Percentiles rank a stretch among this genome's conserved stretches.
Evolutionary conservation across 2,888 invertebrate species (phyloP).

Genomic region (Drosophila niveifrons): DNA sequence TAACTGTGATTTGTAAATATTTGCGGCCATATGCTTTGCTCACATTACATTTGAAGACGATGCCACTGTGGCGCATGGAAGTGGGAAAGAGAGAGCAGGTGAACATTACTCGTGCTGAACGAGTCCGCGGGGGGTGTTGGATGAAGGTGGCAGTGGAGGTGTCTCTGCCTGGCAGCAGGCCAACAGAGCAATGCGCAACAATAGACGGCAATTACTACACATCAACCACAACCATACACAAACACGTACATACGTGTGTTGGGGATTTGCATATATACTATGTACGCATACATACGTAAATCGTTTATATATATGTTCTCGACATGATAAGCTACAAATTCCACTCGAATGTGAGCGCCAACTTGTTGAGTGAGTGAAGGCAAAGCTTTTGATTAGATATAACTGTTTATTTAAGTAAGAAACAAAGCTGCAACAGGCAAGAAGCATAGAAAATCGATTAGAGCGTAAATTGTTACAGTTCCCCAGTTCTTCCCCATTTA

Average conservation of each 20-base stretch:
- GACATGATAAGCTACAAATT: constrained; percentile 40
- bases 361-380: constrained; percentile 49
- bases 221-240: constrained; percentile 3
- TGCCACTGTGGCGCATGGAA: constrained; percentile 41
- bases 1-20: constrained; percentile 48
- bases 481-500: constrained; percentile 24
- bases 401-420: constrained; percentile 52
- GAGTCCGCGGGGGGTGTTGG: constrained; percentile 1
- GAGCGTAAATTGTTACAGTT: constrained; percentile 25
- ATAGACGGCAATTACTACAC: constrained; percentile 47
- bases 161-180: constrained; percentile 50
- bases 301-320: constrained; percentile 4
- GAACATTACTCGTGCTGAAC: constrained; percentile 5
- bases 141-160: not conserved
- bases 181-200: constrained; percentile 59
- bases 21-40: constrained; percentile 26
- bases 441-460: constrained; percentile 59
- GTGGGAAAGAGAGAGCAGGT: constrained; percentile 5
- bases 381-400: constrained; percentile 40
- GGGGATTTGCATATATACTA: constrained; percentile 3
- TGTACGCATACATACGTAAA: constrained; percentile 2
- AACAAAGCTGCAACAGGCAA: constrained; percentile 51
- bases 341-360: constrained; percentile 35
- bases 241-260: not conserved
- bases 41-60: constrained; percentile 43